Base-by-base conservation (phyloP, 2,888 invertebrate genomes). In the Antheraea yamamai region DNA sequence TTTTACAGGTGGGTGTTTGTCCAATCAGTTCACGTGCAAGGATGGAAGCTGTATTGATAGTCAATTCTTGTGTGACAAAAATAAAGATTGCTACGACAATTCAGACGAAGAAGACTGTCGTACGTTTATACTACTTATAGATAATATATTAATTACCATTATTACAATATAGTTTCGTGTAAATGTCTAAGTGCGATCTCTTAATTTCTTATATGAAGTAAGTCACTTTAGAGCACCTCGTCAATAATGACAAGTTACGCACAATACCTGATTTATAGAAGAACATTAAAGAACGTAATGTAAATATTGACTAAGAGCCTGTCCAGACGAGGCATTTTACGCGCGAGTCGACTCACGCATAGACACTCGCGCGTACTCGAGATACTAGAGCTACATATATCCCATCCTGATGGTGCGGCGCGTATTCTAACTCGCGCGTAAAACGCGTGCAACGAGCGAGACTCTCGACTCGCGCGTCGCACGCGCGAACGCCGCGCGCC, bases 31-130 rank as follows among this genome's bases (percentile, higher is more conserved):
- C 80, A 82, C 83, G 79, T 89, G 90, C 76, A 75, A 95, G 82
- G 92, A 96, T 82, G 96, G 96, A 30, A 84, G 87, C 76, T 97
- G 97, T 86, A 94, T 97, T 79, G 89, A 95, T 77, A 88, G 85
- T n/a, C 90, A 91, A 23, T 96, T 96, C 82, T 90, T 91, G 75
- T 98, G 98, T 84, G 96, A 97, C 84, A 92, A 93, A 73, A 81
- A 89, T 55, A 73, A 73, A 51, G 96, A 97, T 85, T 97, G 97
- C 83, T 78, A 84, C 51, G 96, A 97, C 85, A 92, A 93, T 75
- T 96, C 96, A 8, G 97, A 97, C 81, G 97, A 97, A 89, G 85
- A 85, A 70, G 91, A 93, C 76, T 96, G 96, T 85, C 91, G 95
- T 94, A 87, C 91, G 92, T 95, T 79, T 78, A 51, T 71, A 18